phyloP scores from a whole-genome alignment of 2,113 vertebrate genomes.

The Hydrolagus affinis region DNA sequence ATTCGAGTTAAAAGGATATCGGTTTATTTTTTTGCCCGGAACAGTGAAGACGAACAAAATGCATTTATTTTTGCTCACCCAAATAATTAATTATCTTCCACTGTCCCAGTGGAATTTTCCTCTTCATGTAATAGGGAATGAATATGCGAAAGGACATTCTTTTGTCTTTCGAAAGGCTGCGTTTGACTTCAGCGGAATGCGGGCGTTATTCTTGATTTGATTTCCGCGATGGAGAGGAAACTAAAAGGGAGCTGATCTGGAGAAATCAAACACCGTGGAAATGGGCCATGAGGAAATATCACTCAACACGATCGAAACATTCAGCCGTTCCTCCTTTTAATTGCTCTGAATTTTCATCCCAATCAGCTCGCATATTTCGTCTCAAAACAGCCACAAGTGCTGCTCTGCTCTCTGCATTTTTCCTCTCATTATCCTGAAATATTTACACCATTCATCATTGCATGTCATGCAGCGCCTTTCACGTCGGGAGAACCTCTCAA shows the following conservation, averaged over 20 bases:
- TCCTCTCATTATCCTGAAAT: neutral
- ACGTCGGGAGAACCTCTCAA: too few relatives aligned
- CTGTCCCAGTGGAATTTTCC: too few relatives aligned
- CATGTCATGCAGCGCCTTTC: too few relatives aligned
- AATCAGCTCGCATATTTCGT: neutral
- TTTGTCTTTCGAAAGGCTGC: too few relatives aligned
- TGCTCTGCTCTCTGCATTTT: too few relatives aligned
- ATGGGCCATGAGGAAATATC: neutral
- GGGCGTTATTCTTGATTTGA: neutral
- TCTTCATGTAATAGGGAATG: too few relatives aligned
- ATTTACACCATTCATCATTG: too few relatives aligned
- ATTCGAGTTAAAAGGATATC: neutral
- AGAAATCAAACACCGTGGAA: neutral
- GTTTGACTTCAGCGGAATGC: neutral
- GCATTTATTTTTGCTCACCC: neutral
- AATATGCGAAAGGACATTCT: too few relatives aligned
- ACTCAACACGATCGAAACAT: neutral
- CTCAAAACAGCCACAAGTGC: neutral
- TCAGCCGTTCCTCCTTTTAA: neutral
- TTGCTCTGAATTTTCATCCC: neutral
- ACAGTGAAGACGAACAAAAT: neutral
- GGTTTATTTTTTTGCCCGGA: neutral
- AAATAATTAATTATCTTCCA: constrained; percentile 5
- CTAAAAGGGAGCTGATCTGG: neutral
- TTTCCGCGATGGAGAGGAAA: neutral